phyloP scores from a whole-genome alignment of 2,888 invertebrate genomes.

The Ormyrus labotus region DNA sequence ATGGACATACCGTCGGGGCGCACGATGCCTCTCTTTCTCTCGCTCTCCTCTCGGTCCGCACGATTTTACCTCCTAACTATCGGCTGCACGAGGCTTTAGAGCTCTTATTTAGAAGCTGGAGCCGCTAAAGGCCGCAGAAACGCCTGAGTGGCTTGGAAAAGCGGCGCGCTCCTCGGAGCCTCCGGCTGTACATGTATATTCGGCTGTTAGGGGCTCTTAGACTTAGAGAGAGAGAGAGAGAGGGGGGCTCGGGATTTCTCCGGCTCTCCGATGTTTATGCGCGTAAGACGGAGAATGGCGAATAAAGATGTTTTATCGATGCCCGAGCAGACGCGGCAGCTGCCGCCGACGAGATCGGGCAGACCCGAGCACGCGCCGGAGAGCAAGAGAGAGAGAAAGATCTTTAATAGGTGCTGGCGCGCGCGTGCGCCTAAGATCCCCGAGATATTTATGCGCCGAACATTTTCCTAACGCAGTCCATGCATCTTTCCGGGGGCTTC shows the following conservation, averaged over 20 bases:
- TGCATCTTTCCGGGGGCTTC: slow-evolving; percentile 18
- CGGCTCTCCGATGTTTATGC: slow-evolving; percentile 1
- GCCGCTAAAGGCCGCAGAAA: not conserved
- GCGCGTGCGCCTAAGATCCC: slow-evolving; percentile 4
- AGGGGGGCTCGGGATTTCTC: not conserved
- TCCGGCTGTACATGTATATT: not conserved
- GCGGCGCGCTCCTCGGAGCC: not conserved
- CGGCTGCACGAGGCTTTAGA: slow-evolving; percentile 5
- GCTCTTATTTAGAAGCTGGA: slow-evolving; percentile 32
- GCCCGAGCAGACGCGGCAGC: not conserved
- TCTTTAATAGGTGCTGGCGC: slow-evolving; percentile 28
- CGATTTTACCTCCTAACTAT: slow-evolving; percentile 35
- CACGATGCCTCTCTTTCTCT: not conserved
- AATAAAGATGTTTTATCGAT: slow-evolving; percentile 52
- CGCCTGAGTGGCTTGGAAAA: slow-evolving; percentile 1
- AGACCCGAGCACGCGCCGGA: not conserved
- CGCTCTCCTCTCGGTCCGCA: not conserved
- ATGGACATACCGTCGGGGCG: not conserved
- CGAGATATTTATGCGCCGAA: slow-evolving; percentile 42
- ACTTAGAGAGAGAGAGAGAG: too few relatives aligned
- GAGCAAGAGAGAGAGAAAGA: slow-evolving; percentile 10
- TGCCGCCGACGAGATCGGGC: not conserved
- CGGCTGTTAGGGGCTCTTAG: too few relatives aligned
- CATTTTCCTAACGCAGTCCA: slow-evolving; percentile 12
- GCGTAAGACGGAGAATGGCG: slow-evolving; percentile 43